These are phyloP conservation scores for Microplitis mediator DNA, from an alignment of 1,140 invertebrate species.

Conservation along the genomic window DNA sequence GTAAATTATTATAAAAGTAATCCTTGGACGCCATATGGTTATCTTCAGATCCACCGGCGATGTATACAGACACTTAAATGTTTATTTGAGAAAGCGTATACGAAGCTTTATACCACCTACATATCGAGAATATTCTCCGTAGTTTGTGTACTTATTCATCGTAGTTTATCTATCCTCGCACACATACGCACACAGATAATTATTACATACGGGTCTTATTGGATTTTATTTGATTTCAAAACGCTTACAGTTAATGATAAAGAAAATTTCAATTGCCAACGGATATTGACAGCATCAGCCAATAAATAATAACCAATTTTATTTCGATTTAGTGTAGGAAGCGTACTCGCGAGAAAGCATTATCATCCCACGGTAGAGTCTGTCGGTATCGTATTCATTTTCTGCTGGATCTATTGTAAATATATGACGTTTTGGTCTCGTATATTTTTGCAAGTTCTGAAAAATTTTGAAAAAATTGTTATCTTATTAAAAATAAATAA, in stretches of 20 bases:
- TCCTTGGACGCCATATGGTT: slow-evolving; percentile 58
- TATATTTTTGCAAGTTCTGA: slow-evolving; percentile 42
- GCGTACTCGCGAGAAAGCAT: slow-evolving; percentile 51
- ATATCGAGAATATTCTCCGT: slow-evolving; percentile 53
- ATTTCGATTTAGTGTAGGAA: slow-evolving; percentile 32
- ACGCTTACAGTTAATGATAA: slow-evolving; percentile 32
- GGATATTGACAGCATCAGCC: not conserved
- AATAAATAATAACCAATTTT: not conserved
- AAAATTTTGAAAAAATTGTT: slow-evolving; percentile 30
- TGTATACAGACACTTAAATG: slow-evolving; percentile 54
- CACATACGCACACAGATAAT: not conserved
- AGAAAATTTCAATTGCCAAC: not conserved
- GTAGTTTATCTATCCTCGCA: not conserved
- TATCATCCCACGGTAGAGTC: slow-evolving; percentile 54
- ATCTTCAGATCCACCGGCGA: slow-evolving; percentile 51
- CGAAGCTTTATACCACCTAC: slow-evolving; percentile 50
- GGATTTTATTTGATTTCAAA: slow-evolving; percentile 61
- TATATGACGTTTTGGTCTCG: slow-evolving; percentile 46
- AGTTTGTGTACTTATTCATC: slow-evolving; percentile 44
- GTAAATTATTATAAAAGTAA: slow-evolving; percentile 30
- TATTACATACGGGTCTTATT: slow-evolving; percentile 46
- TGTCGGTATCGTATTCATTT: slow-evolving; percentile 45
- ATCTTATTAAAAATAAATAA: slow-evolving; percentile 1
- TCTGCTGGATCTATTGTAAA: slow-evolving; percentile 37
- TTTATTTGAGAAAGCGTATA: slow-evolving; percentile 58